These are phyloP conservation scores for Pseudomyrmex sp. DNA, from an alignment of 1,140 invertebrate species.

Conservation along the genomic window DNA sequence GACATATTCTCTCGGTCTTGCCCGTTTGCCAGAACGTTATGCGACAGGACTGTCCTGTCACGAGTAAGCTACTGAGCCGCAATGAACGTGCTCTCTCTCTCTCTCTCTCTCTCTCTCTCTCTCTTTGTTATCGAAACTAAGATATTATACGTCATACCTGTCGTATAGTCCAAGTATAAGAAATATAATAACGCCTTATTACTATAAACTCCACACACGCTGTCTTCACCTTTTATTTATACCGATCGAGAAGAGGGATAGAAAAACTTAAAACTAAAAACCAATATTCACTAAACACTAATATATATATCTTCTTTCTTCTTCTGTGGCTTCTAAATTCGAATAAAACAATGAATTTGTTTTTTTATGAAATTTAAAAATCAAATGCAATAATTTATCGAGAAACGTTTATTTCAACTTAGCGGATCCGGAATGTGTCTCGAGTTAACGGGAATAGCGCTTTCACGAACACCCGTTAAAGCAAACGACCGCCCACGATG, in stretches of 20 bases:
- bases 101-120: no score
- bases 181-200: not conserved
- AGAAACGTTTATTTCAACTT: slow-evolving; percentile 9
- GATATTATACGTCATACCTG: slow-evolving; percentile 23
- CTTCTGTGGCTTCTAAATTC: no score
- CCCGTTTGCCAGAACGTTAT: not conserved
- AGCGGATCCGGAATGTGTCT: not conserved
- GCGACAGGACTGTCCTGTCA: not conserved
- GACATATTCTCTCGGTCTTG: slow-evolving; percentile 16
- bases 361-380: not conserved
- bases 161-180: not conserved
- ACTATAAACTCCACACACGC: not conserved
- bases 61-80: slow-evolving; percentile 22
- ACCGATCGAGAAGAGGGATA: not conserved
- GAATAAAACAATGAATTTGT: no score
- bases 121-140: slow-evolving; percentile 1
- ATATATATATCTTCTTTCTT: no score
- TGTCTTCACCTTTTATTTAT: no score
- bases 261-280: no score
- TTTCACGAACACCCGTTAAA: slow-evolving; percentile 31
- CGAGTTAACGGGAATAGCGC: slow-evolving; percentile 1
- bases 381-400: not conserved
- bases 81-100: not conserved
- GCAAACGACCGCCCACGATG: not conserved
- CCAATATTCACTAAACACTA: no score